Evolutionary conservation across 2,113 vertebrate species (phyloP).

Genomic region (Shinisaurus crocodilurus): DNA sequence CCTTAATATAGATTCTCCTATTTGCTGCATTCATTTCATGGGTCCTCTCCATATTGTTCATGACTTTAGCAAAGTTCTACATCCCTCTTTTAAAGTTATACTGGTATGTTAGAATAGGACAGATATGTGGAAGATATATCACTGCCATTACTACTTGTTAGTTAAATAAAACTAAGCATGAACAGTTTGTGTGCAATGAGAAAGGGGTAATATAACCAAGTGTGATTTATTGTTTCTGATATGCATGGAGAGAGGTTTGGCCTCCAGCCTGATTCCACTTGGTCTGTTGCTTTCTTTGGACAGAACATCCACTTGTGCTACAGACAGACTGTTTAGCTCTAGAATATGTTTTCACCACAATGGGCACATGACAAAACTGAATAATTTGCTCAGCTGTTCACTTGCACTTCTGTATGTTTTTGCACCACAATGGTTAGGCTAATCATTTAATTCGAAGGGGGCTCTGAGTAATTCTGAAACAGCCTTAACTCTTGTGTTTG

Average conservation of each 20-base stretch:
- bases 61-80: too few species aligned
- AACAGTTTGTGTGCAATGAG: background rate
- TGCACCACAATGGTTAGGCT: constrained; percentile 1
- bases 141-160: background rate
- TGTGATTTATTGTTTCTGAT: background rate
- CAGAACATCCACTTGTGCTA: background rate
- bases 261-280: constrained; percentile 6
- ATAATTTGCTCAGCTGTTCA: constrained; percentile 10
- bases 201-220: background rate
- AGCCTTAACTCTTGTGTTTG: constrained; percentile 2
- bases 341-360: background rate
- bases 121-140: too few species aligned
- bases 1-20: too few species aligned
- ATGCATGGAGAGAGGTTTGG: background rate
- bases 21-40: too few species aligned
- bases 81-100: too few species aligned
- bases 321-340: background rate
- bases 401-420: background rate
- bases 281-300: background rate
- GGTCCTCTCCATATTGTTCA: too few species aligned
- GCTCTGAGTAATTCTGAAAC: constrained; percentile 30
- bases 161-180: background rate
- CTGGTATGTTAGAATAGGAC: too few species aligned
- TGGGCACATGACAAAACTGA: background rate
- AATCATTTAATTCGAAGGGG: constrained; percentile 4